These are phyloP conservation scores for Muschampia plurimacula DNA, from an alignment of 2,888 invertebrate species.

Conservation along the genomic window DNA sequence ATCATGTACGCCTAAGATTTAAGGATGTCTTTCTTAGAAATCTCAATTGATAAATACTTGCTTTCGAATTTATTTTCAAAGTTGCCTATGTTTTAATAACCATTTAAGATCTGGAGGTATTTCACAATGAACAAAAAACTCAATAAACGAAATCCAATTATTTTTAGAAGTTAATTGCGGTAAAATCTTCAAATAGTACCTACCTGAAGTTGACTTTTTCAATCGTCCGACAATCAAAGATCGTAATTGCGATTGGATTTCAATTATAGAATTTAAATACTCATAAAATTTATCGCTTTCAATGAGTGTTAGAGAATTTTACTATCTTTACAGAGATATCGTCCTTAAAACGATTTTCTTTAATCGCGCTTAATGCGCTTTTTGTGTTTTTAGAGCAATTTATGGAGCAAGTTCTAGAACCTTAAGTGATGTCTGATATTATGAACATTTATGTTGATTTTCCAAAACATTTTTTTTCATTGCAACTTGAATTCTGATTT, in stretches of 20 bases:
- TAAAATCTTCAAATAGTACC: conserved; percentile 11
- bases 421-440: conserved; percentile 11
- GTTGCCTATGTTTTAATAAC: neutral
- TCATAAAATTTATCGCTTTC: conserved; percentile 52
- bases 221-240: conserved; percentile 42
- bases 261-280: conserved; percentile 51
- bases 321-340: conserved; percentile 20
- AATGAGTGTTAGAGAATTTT: conserved; percentile 20
- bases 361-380: conserved; percentile 2
- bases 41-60: neutral
- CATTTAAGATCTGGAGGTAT: neutral
- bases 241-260: conserved; percentile 53
- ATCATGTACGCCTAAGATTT: no score
- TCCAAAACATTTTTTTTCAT: neutral
- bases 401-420: neutral
- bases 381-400: conserved; percentile 10
- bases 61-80: neutral
- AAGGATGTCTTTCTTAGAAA: no score
- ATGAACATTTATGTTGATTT: neutral
- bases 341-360: conserved; percentile 16
- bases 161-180: conserved; percentile 10
- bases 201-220: conserved; percentile 31
- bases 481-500: no score
- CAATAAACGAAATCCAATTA: conserved; percentile 20
- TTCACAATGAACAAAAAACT: neutral